Base-by-base conservation (phyloP, 2,888 invertebrate genomes). In the Entomobrya proxima region DNA sequence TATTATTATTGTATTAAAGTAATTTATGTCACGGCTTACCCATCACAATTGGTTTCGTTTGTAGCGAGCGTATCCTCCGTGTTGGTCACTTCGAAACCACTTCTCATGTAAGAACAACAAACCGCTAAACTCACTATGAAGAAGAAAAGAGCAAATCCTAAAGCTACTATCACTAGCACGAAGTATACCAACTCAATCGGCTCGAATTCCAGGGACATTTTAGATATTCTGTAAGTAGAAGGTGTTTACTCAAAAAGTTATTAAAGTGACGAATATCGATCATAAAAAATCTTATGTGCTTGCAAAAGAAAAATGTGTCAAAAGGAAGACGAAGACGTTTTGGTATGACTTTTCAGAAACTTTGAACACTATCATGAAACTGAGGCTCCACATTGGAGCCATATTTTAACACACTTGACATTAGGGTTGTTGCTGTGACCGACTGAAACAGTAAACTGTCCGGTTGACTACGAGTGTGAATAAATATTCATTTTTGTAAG, bases 71-170 rank as follows among this genome's bases (percentile, higher is more conserved):
- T 86, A 27, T 88, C 88, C 72, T 88, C 88, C 32, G 88, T 86
- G 44, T 86, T 88, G 13, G 84, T 80, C 37, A 86, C 86, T 61
- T 86, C 88, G 44, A 88, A 86, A 30, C 88, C 88, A 85, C 55
- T 86, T 50, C 80, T 72, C 67, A 85, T 81, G 52, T 88, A 88
- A 15, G 86, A 84, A 55, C 88, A 88, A 77, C 86, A 88, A 27
- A 88, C 85, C 6, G 86, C 88, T 32, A 86, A 74, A 74, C 88
- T 88, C 27, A 88, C 82, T 21, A 88, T 80, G 32, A 88, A 79
- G 52, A 88, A 88, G 61, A 88, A 88, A 27, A 88, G 58, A 15
- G 88, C 88, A 85, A 88, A 88, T 44, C 88, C 88, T 27, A 88
- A 32, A n/a, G 88, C 88, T 21, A 88, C 78, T 11, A 88, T 88